phyloP scores from a whole-genome alignment of 2,113 vertebrate species.

The Phrynosoma blainvillii region DNA sequence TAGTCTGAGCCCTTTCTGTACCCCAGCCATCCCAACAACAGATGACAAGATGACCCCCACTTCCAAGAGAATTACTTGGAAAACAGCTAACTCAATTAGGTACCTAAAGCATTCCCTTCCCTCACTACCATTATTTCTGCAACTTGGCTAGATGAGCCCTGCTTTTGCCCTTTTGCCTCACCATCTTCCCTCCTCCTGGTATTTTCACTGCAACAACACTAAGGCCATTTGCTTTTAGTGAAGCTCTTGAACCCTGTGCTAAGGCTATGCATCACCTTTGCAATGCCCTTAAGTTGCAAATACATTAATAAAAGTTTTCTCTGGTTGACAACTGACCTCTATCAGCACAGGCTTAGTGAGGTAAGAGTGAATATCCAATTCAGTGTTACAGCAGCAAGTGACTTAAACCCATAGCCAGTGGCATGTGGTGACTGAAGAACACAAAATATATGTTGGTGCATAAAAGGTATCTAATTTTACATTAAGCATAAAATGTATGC shows the following conservation, averaged over 20 bases:
- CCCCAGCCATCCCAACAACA: fast-evolving
- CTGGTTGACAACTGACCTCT: slow-evolving; percentile 2
- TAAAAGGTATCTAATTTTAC: background rate
- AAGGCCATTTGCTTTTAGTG: slow-evolving; percentile 16
- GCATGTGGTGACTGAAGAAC: background rate
- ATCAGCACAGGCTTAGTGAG: fast-evolving
- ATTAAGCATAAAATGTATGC: background rate
- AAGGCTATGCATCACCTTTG: slow-evolving; percentile 31
- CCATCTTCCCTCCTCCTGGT: background rate
- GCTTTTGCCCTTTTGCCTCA: background rate
- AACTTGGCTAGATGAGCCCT: background rate
- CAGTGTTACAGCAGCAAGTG: background rate
- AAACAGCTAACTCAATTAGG: background rate
- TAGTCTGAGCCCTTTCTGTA: background rate
- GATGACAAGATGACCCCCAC: background rate
- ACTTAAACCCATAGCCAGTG: background rate
- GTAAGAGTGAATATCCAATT: slow-evolving; percentile 27
- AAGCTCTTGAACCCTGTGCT: background rate
- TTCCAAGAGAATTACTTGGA: background rate
- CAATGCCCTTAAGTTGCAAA: slow-evolving; percentile 1
- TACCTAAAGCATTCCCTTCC: slow-evolving; percentile 26
- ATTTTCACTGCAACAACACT: slow-evolving; percentile 20
- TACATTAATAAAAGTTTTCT: background rate
- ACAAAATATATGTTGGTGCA: background rate
- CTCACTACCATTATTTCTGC: background rate